phyloP scores from a whole-genome alignment of 2,888 invertebrate genomes.

The Didymodactylos carnosus region DNA sequence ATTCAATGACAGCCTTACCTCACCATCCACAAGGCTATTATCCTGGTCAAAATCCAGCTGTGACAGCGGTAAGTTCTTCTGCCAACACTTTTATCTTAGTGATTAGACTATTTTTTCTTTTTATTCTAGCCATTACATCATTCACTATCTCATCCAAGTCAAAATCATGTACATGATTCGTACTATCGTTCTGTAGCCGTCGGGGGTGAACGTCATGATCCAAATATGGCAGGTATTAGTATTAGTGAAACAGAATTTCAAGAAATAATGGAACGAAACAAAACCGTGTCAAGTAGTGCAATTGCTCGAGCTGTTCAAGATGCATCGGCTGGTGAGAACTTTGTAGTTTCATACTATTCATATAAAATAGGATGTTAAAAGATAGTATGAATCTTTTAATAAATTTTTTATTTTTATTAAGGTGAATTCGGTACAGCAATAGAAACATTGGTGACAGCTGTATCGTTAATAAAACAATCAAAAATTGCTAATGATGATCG shows the following conservation, averaged over 20 bases:
- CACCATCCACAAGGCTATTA: neutral
- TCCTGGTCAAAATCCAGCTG: neutral
- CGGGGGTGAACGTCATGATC: neutral
- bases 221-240: slow-evolving; percentile 16
- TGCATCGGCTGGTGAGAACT: slow-evolving; percentile 55
- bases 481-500: slow-evolving; percentile 85
- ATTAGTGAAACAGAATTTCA: slow-evolving; percentile 75
- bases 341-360: too few relatives aligned
- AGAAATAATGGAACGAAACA: slow-evolving; percentile 86
- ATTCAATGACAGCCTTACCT: neutral
- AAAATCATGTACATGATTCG: neutral
- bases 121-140: neutral
- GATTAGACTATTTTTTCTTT: neutral
- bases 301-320: slow-evolving; percentile 90
- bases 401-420: slow-evolving; percentile 18
- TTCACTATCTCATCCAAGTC: neutral
- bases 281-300: slow-evolving; percentile 88
- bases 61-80: neutral
- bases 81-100: too few relatives aligned
- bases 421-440: slow-evolving; percentile 92
- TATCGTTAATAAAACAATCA: slow-evolving; percentile 91
- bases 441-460: slow-evolving; percentile 91
- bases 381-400: too few relatives aligned
- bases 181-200: neutral
- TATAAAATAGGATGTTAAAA: too few relatives aligned